Evolutionary conservation across 2,797 vertebrate genomes (phyloP).

Genomic region (Melanotaenia boesemani): DNA sequence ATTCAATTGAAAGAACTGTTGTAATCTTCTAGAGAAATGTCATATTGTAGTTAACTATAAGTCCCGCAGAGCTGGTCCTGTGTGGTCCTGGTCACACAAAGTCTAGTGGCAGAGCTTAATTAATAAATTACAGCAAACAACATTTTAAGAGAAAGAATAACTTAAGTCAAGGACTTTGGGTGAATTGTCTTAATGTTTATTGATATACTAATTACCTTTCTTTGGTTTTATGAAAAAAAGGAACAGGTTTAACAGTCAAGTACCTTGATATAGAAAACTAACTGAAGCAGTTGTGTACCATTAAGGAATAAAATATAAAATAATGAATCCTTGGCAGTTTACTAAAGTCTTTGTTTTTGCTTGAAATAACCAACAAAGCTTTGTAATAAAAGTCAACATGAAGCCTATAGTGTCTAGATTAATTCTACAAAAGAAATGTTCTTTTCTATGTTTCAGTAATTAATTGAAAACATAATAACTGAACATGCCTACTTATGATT

Average conservation of each 20-base stretch:
- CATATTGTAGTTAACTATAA: too few species aligned
- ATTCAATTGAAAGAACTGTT: too few species aligned
- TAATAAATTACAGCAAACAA: not conserved
- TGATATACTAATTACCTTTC: slow-evolving; percentile 40
- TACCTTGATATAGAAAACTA: slow-evolving; percentile 44
- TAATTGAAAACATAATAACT: slow-evolving; percentile 9
- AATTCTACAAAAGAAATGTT: not conserved
- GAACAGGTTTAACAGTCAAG: slow-evolving; percentile 75
- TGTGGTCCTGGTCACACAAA: not conserved
- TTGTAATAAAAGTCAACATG: slow-evolving; percentile 8
- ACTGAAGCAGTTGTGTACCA: not conserved
- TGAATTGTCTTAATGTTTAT: slow-evolving; percentile 50
- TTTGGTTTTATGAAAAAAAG: slow-evolving; percentile 67
- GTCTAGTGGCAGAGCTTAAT: not conserved
- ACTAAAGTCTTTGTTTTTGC: slow-evolving; percentile 30
- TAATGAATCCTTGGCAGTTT: slow-evolving; percentile 71
- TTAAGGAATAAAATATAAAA: slow-evolving; percentile 26
- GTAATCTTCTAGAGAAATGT: too few species aligned
- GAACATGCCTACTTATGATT: not conserved
- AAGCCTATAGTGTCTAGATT: not conserved
- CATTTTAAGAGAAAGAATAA: not conserved
- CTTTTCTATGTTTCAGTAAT: slow-evolving; percentile 8
- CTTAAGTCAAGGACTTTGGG: not conserved
- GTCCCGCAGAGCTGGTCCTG: too few species aligned
- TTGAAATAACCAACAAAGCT: not conserved